phyloP scores from a whole-genome alignment of 2,797 vertebrate genomes.

The Ciconia nigra region DNA sequence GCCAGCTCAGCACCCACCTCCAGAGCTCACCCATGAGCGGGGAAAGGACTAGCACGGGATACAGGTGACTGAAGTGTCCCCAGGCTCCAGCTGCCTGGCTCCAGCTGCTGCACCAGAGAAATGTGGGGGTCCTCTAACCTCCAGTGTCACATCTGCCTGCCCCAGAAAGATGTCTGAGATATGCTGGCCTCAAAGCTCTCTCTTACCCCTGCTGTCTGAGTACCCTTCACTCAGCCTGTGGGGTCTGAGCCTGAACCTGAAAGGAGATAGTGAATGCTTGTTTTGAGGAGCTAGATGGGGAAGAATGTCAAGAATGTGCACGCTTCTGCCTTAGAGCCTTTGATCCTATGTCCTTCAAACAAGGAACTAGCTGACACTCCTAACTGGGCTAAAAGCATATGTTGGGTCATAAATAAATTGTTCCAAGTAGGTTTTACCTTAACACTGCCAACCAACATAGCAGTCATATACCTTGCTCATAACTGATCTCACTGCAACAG shows the following conservation, averaged over 20 bases:
- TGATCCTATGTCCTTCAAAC: background rate
- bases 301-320: background rate
- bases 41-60: background rate
- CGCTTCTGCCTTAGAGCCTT: background rate
- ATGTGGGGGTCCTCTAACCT: background rate
- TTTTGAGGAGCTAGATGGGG: background rate
- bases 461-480: background rate
- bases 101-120: background rate
- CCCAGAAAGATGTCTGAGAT: background rate
- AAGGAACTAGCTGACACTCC: background rate
- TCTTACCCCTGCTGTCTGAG: background rate
- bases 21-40: background rate
- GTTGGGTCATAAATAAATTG: background rate
- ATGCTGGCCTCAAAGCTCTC: background rate
- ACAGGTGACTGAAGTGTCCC: background rate
- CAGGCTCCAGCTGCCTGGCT: background rate
- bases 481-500: background rate
- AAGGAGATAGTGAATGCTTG: background rate
- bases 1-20: background rate
- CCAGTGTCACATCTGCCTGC: background rate
- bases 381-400: background rate
- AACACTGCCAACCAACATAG: background rate
- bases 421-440: background rate
- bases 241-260: background rate
- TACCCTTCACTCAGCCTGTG: background rate